These are phyloP conservation scores for Venustaconcha ellipsiformis DNA, from an alignment of 1,140 invertebrate genomes.

Conservation along the genomic window DNA sequence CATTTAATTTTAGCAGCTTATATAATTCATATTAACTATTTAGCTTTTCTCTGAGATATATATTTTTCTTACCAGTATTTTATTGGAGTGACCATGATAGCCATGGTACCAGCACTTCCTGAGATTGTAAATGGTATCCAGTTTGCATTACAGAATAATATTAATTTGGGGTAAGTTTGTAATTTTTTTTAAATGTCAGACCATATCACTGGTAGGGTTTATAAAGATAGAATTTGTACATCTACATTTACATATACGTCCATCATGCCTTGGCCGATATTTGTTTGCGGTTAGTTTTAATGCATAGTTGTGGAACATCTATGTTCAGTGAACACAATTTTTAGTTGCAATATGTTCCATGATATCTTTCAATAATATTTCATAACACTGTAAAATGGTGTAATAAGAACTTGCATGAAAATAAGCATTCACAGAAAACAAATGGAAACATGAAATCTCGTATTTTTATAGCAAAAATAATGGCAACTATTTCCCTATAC, in stretches of 20 bases:
- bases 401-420: too few relatives aligned
- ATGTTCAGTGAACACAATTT: too few relatives aligned
- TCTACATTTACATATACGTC: neutral
- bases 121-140: conserved; percentile 65
- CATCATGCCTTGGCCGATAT: neutral
- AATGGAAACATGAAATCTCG: too few relatives aligned
- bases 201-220: neutral
- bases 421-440: too few relatives aligned
- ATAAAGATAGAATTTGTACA: neutral
- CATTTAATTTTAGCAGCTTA: too few relatives aligned
- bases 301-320: too few relatives aligned
- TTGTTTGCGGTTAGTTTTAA: neutral
- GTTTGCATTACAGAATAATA: conserved; percentile 66
- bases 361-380: too few relatives aligned
- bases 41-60: neutral
- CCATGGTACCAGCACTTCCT: conserved; percentile 60
- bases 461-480: too few relatives aligned
- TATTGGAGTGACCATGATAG: conserved; percentile 59
- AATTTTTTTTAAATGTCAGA: neutral
- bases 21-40: too few relatives aligned
- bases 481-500: too few relatives aligned
- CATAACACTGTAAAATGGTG: too few relatives aligned
- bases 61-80: conserved; percentile 58
- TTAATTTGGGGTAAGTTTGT: conserved; percentile 56
- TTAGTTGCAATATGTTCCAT: too few relatives aligned